Base-by-base conservation (phyloP, 2,888 invertebrate species). In the Lithophane socia region DNA sequence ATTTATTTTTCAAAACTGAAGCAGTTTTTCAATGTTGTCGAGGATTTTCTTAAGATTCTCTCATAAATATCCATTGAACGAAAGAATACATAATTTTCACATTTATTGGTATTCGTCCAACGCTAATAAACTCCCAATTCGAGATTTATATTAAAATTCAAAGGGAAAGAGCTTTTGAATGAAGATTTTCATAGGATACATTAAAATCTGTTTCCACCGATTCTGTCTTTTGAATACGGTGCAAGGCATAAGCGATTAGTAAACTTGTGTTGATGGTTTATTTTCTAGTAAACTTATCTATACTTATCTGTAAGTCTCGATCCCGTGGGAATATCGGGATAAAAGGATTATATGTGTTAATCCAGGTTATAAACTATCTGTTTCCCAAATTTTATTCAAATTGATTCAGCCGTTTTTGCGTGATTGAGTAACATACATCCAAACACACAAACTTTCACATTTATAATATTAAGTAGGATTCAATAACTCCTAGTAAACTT, bases 181-280 rank as follows among this genome's bases (percentile, higher is more conserved):
- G 94, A 95, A 95, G 94, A 96, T 95, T 96, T 96, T 96, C 96
- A 96, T 96, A 95, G 95, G 95, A 95, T 94, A 93, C 96, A 95
- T 96, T 96, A 96, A 96, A 96, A 96, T 96, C 96, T 96, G 96
- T 96, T 96, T 95, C 94, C 91, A 95, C 92, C 88, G 94, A 92
- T 94, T 91, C 92, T 16, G 91, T 90, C 89, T 91, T 72, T 90
- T 82, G 83, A n/a, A 71, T 79, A 13, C 79, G 91, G 91, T 88
- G 0, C 73, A 93, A 92, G 80, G 60, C 24, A 86, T 52, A 82
- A 86, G 82, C 54, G 66, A 29, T 2, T 18, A 8, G 13, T 10
- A 7, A 24, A 13, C 8, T 42, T 52, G 21, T 8, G 21, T 1
- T 16, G 18, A 18, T 10, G 47, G 44, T 64, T n/a, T 44, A 64